Percentiles rank a stretch among this genome's conserved stretches.
Conservation (phyloP, 2,113 vertebrate species). For the Mesocricetus auratus region DNA sequence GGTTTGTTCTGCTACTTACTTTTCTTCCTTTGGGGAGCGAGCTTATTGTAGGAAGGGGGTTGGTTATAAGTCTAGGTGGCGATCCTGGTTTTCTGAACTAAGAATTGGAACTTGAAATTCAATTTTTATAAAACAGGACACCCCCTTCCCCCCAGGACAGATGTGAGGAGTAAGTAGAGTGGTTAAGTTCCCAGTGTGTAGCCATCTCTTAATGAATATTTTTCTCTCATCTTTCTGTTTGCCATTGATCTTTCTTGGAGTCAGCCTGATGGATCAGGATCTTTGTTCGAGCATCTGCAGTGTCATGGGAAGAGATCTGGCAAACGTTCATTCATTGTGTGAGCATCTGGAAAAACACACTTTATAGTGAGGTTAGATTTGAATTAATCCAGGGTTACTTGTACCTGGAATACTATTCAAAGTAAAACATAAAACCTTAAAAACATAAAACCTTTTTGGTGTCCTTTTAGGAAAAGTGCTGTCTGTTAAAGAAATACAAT, state of each 20-base stretch:
- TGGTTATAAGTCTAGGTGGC: neutral
- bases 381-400: conserved; percentile 37
- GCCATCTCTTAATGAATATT: conserved; percentile 23
- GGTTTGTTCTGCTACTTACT: neutral
- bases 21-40: neutral
- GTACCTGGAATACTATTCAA: conserved; percentile 37
- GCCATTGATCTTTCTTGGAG: conserved; percentile 56
- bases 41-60: neutral
- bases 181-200: neutral
- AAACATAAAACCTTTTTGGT: conserved; percentile 56
- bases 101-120: conserved; percentile 10
- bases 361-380: conserved; percentile 24
- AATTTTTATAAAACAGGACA: neutral
- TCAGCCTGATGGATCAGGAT: neutral
- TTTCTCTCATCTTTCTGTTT: neutral
- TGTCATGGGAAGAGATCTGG: conserved; percentile 45
- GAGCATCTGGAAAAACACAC: conserved; percentile 35
- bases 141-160: neutral
- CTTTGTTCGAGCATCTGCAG: conserved; percentile 46
- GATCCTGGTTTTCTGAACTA: neutral
- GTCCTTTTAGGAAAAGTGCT: conserved; percentile 54
- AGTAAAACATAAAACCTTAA: conserved; percentile 68
- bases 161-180: neutral
- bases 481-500: conserved; percentile 30
- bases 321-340: conserved; percentile 52